Percentiles rank a stretch among this genome's conserved stretches.
These are phyloP conservation scores for Achlya flavicornis DNA, from an alignment of 2,888 invertebrate genomes.

Conservation along the genomic window DNA sequence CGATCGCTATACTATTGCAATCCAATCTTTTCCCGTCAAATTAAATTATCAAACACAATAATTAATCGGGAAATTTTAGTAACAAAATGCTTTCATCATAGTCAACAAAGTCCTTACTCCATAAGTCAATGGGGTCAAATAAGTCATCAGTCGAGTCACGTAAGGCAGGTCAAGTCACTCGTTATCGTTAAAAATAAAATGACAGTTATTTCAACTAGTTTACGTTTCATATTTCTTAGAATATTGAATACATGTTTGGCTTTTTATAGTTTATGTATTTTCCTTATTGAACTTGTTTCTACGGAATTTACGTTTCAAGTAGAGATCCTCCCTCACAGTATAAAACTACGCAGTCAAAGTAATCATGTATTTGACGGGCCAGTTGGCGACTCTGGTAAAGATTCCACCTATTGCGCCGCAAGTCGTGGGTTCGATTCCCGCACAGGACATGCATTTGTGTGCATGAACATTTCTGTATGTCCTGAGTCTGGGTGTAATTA, in stretches of 20 bases:
- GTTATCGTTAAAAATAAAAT: conserved; percentile 2
- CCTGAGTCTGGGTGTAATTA: too few relatives aligned
- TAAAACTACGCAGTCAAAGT: neutral
- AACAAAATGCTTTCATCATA: neutral
- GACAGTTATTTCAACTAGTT: conserved; percentile 1
- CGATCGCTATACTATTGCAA: too few relatives aligned
- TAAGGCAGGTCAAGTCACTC: neutral
- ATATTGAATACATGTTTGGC: neutral
- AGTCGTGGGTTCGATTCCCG: too few relatives aligned
- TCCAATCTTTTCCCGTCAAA: neutral
- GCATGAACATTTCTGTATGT: too few relatives aligned
- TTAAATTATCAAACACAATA: neutral
- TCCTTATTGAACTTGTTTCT: neutral
- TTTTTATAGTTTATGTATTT: neutral
- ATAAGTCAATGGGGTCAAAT: neutral
- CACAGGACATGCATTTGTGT: too few relatives aligned
- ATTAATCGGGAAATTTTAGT: neutral
- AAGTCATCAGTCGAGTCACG: conserved; percentile 2
- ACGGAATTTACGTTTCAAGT: neutral
- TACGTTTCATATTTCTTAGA: neutral
- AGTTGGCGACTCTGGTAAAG: too few relatives aligned
- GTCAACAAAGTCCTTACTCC: neutral
- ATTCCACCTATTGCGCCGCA: too few relatives aligned
- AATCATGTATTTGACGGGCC: too few relatives aligned
- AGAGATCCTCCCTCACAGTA: neutral